Conservation (phyloP, 2,797 vertebrate genomes). For the Sylvilagus floridanus region DNA sequence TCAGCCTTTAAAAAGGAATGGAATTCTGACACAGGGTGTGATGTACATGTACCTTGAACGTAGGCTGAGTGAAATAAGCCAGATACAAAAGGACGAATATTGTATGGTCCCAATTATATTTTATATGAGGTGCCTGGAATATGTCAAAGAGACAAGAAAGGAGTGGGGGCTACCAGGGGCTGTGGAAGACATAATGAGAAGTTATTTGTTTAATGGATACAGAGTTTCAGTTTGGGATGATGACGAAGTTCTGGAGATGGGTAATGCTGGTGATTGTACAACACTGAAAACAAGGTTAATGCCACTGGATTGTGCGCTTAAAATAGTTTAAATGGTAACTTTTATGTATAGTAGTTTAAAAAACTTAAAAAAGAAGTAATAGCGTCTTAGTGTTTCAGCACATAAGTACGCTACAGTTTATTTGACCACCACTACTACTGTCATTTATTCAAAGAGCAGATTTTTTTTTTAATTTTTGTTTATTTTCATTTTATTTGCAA, state of each 20-base stretch:
- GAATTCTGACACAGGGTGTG: neutral
- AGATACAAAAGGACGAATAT: neutral
- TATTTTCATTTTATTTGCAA: no score
- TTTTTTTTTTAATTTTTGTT: no score
- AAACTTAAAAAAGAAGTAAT: neutral
- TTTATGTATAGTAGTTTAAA: neutral
- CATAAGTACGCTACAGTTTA: neutral
- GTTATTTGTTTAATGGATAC: neutral
- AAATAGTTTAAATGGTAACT: conserved; percentile 27
- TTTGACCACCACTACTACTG: neutral
- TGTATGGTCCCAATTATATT: neutral
- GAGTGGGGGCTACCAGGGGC: neutral
- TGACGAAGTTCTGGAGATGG: neutral
- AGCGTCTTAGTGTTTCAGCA: conserved; percentile 7
- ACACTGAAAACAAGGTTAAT: neutral
- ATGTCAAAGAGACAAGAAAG: neutral
- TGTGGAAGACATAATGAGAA: neutral
- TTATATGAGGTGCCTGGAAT: neutral
- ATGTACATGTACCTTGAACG: neutral
- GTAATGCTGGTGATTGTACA: neutral
- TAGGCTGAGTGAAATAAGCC: neutral
- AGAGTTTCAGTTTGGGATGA: neutral
- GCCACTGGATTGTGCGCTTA: neutral
- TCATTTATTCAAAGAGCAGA: neutral
- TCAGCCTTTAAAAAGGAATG: neutral